Base-by-base conservation (phyloP, 2,113 vertebrate genomes). In the Colinus virginianus region DNA sequence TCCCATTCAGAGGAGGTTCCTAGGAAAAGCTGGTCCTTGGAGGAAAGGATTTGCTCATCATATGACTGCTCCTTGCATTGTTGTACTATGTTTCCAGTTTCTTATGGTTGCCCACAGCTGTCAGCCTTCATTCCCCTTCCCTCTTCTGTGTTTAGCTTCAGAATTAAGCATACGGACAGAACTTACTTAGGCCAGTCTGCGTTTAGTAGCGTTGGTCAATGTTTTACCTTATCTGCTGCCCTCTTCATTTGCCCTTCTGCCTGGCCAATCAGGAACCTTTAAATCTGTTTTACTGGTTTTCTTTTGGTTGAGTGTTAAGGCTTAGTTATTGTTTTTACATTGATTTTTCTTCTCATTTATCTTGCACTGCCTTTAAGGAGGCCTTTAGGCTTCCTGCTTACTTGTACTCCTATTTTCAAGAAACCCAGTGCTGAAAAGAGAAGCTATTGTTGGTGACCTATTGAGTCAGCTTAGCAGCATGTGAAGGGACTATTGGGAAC, bases 161-260 rank as follows among this genome's bases (percentile, higher is more conserved):
- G 63, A 95, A 78, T 58, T 40, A 70, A 83, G 45, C 8, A 28
- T 40, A 15, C 25, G 23, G 38, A 55, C 45, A 77, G 45, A 30
- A 45, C 5, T 0, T 45, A 28, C 25, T 8, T 23, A 72, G 76
- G 13, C 21, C 40, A 48, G 30, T 9, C 0, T 5, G 63, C 21
- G 36, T 69, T 69, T 72, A 32, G 23, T 17, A 43, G 21, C 42
- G 26, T 42, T 85, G 58, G 32, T 43, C 17, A 26, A 22, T 43
- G 7, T 61, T 94, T 71, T 10, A 12, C 19, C 28, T 66, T 95
- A 62, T 28, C 36, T 64, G 12, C 26, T 84, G 28, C 20, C n/a
- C 32, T 71, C 74, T 59, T 51, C 4, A 30, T 77, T 45, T 80
- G 40, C 15, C 1, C 81, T 77, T 62, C 43, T 79, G 28, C 17